Percentiles rank a stretch among this genome's conserved stretches.
Evolutionary conservation across 1,140 invertebrate genomes (phyloP).

Genomic region (Aphelenchoides besseyi): DNA sequence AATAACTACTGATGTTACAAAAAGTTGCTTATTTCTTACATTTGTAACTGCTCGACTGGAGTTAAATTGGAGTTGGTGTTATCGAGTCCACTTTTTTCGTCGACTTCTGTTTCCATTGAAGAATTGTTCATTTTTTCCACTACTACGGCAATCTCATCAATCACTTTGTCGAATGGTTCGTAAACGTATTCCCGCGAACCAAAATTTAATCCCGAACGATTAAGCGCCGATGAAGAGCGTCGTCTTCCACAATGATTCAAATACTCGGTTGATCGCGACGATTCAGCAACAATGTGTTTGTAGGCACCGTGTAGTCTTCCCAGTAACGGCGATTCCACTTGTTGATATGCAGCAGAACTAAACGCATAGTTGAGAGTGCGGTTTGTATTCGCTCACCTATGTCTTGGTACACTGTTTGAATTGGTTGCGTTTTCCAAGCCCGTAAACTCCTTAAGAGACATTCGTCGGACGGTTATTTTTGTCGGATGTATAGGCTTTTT

Average conservation of each 20-base stretch:
- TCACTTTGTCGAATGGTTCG: conserved; percentile 17
- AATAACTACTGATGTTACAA: background rate
- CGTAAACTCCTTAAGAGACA: conserved; percentile 30
- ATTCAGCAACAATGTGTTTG: background rate
- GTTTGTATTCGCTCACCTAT: conserved; percentile 19
- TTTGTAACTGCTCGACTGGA: background rate
- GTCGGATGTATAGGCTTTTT: background rate
- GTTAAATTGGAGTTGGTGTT: background rate
- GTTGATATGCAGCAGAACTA: conserved; percentile 3
- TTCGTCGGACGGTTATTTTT: conserved; percentile 23
- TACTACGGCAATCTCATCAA: conserved; percentile 6
- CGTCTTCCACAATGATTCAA: conserved; percentile 20
- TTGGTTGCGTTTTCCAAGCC: conserved; percentile 22
- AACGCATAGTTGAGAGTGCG: background rate
- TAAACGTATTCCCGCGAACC: conserved; percentile 8
- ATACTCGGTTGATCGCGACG: conserved; percentile 11
- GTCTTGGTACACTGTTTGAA: conserved; percentile 18
- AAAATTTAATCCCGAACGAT: background rate
- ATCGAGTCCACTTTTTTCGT: background rate
- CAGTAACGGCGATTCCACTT: background rate
- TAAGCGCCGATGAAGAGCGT: conserved; percentile 17
- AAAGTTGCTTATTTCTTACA: too few species aligned
- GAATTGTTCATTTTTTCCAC: background rate
- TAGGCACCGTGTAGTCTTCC: background rate
- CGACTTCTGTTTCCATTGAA: background rate